These are phyloP conservation scores for Aleiodes sp. DNA, from an alignment of 1,140 invertebrate species.

Conservation along the genomic window DNA sequence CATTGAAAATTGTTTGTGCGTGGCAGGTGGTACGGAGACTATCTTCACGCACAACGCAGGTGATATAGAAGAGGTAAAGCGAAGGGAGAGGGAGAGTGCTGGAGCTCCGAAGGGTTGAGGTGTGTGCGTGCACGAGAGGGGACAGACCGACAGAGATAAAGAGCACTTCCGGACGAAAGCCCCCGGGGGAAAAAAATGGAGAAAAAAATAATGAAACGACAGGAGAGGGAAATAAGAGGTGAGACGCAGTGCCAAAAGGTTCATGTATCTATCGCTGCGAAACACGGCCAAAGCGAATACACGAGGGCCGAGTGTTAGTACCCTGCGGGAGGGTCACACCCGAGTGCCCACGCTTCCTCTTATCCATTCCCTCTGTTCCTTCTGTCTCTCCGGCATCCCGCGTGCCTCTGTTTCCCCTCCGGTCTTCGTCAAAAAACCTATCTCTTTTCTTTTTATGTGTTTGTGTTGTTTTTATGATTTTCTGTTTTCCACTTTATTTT, in stretches of 20 bases:
- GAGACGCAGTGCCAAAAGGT: conserved; percentile 23
- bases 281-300: not conserved
- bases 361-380: conserved; percentile 49
- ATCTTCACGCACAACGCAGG: conserved; percentile 12
- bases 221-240: conserved; percentile 31
- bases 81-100: conserved; percentile 10
- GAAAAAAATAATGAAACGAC: conserved; percentile 40
- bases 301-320: conserved; percentile 13
- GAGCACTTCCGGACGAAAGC: conserved; percentile 62
- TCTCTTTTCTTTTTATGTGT: conserved; percentile 1
- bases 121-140: conserved; percentile 50
- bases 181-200: conserved; percentile 50
- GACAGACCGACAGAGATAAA: conserved; percentile 66
- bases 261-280: conserved; percentile 45
- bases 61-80: conserved; percentile 12
- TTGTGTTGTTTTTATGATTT: conserved; percentile 7
- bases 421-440: no score
- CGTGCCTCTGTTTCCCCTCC: not conserved
- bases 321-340: conserved; percentile 65
- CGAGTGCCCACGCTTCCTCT: conserved; percentile 66
- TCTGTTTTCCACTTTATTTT: conserved; percentile 6
- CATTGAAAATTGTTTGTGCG: not conserved
- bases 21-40: conserved; percentile 13
- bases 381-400: conserved; percentile 36
- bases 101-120: conserved; percentile 23